A percentile compares a stretch with the other conserved stretches of the same genome.
phyloP scores from a whole-genome alignment of 2,888 invertebrate genomes.

The Diadegma fenestrale region DNA sequence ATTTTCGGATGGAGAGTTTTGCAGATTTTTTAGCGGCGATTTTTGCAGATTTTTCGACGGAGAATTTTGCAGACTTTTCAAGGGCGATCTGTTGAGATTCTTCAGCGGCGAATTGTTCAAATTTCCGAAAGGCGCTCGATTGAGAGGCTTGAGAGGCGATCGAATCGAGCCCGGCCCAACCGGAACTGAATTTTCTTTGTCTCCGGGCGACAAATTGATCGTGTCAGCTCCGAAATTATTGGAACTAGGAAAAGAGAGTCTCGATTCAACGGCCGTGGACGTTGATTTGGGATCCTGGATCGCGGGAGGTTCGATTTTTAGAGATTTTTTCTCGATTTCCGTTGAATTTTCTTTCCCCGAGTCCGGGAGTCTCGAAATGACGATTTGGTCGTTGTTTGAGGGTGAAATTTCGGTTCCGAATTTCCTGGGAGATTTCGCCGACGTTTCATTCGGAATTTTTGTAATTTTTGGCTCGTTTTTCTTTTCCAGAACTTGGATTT shows the following conservation, averaged over 20 bases:
- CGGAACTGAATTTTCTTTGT: constrained; percentile 69
- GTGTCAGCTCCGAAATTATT: constrained; percentile 1
- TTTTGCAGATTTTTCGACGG: constrained; percentile 21
- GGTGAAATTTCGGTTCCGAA: constrained; percentile 78
- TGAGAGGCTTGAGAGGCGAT: constrained; percentile 46
- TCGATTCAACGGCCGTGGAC: not conserved
- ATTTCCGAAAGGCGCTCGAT: constrained; percentile 17
- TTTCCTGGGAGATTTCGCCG: constrained; percentile 70
- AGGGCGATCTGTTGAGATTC: constrained; percentile 28
- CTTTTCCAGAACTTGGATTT: not conserved
- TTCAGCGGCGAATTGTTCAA: constrained; percentile 1
- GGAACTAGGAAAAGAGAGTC: not conserved
- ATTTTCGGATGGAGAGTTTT: constrained; percentile 1
- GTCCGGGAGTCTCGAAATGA: not conserved
- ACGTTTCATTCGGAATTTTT: not conserved
- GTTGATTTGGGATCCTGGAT: too few species aligned
- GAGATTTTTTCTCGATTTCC: not conserved
- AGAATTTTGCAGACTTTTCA: constrained; percentile 40
- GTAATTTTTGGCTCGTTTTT: not conserved
- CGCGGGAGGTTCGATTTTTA: not conserved
- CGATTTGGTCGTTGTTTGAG: constrained; percentile 59
- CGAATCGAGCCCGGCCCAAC: constrained; percentile 63
- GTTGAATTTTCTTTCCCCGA: constrained; percentile 9
- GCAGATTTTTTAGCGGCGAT: constrained; percentile 42
- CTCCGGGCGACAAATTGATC: constrained; percentile 5